phyloP scores from a whole-genome alignment of 2,113 vertebrate genomes.

The Lycocorax pyrrhopterus region DNA sequence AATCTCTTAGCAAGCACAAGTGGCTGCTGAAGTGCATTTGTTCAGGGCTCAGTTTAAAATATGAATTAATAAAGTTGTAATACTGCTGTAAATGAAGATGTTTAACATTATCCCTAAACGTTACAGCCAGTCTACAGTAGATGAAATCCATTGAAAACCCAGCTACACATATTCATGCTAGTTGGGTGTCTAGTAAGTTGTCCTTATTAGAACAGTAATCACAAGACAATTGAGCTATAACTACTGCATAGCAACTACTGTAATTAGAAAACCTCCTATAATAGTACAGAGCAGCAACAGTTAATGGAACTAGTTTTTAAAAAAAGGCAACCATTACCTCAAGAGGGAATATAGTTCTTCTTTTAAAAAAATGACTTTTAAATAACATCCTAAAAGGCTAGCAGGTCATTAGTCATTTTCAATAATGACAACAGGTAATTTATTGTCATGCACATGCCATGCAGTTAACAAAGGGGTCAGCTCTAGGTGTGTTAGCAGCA shows the following conservation, averaged over 20 bases:
- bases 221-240: neutral
- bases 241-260: neutral
- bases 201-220: neutral
- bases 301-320: neutral
- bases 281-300: neutral
- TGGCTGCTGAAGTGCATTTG: slow-evolving; percentile 24
- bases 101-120: neutral
- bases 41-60: slow-evolving; percentile 13
- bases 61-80: neutral
- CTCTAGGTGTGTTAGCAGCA: slow-evolving; percentile 23
- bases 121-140: neutral
- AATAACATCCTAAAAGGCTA: slow-evolving; percentile 70
- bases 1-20: slow-evolving; percentile 40
- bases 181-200: neutral
- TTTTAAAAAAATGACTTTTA: slow-evolving; percentile 72
- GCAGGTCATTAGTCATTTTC: slow-evolving; percentile 68
- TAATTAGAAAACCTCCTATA: neutral
- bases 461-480: slow-evolving; percentile 42
- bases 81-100: neutral
- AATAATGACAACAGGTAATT: slow-evolving; percentile 66
- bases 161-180: neutral
- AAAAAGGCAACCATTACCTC: neutral
- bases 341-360: slow-evolving; percentile 56
- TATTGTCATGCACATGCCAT: slow-evolving; percentile 27
- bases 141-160: neutral